Conservation (phyloP, 2,888 invertebrate genomes). For the Axea sp. region DNA sequence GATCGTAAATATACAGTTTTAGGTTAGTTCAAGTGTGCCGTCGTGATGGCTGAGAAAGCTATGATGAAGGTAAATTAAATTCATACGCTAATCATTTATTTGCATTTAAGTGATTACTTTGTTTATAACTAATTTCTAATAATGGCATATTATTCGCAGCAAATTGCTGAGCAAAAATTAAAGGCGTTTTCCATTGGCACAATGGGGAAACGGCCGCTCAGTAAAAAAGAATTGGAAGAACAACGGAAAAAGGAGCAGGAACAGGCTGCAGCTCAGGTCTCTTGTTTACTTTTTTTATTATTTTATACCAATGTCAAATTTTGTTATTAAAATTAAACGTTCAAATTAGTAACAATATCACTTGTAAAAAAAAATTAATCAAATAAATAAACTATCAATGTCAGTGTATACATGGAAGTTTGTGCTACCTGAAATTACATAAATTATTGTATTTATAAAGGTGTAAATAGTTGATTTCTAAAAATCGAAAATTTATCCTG, state of each 20-base stretch:
- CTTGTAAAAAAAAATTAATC: no score
- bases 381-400: no score
- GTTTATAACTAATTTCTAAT: background rate
- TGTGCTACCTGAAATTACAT: no score
- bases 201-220: constrained; percentile 86
- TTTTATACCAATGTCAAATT: no score
- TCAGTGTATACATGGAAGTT: no score
- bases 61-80: constrained; percentile 53
- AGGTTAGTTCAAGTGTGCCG: constrained; percentile 40
- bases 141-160: constrained; percentile 71
- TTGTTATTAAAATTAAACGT: no score
- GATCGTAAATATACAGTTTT: constrained; percentile 27
- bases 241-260: constrained; percentile 93
- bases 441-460: no score
- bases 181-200: constrained; percentile 88
- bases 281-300: constrained; percentile 80
- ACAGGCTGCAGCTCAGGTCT: constrained; percentile 93
- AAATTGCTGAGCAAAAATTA: constrained; percentile 86
- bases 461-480: no score
- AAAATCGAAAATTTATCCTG: no score
- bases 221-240: constrained; percentile 92
- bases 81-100: background rate
- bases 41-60: constrained; percentile 58
- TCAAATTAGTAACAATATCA: no score
- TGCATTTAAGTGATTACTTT: background rate